Conservation (phyloP, 2,888 invertebrate species). For the Branchipolynoe longqiensis region DNA sequence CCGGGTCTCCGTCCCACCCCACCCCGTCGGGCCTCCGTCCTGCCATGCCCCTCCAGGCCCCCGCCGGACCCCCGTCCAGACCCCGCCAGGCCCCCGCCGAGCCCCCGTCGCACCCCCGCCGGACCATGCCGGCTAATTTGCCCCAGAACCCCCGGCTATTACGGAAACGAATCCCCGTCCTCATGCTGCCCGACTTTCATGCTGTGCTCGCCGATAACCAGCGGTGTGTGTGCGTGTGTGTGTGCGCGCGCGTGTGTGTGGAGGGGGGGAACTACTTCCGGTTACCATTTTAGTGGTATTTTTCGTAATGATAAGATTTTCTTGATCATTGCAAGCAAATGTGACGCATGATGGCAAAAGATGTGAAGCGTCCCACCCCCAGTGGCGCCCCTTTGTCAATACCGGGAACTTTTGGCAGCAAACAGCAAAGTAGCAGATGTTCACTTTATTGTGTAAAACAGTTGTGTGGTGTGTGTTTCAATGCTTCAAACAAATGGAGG, state of each 20-base stretch:
- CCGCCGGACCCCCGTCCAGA: not conserved
- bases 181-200: constrained; percentile 10
- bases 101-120: no score
- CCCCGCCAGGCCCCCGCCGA: not conserved
- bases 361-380: not conserved
- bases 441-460: no score
- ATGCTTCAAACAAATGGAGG: no score
- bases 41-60: not conserved
- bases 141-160: constrained; percentile 28
- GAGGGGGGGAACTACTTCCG: no score
- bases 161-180: constrained; percentile 23
- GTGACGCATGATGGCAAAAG: constrained; percentile 4
- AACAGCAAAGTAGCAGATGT: not conserved
- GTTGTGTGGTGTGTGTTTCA: no score
- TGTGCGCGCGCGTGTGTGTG: not conserved
- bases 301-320: constrained; percentile 23
- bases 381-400: not conserved
- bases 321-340: constrained; percentile 41
- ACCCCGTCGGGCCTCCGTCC: not conserved
- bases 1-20: not conserved
- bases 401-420: not conserved
- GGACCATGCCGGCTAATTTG: constrained; percentile 30
- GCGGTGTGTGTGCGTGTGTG: not conserved
- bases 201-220: not conserved
- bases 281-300: no score